Evolutionary conservation across 2,797 vertebrate species (phyloP).

Genomic region (Menidia menidia): DNA sequence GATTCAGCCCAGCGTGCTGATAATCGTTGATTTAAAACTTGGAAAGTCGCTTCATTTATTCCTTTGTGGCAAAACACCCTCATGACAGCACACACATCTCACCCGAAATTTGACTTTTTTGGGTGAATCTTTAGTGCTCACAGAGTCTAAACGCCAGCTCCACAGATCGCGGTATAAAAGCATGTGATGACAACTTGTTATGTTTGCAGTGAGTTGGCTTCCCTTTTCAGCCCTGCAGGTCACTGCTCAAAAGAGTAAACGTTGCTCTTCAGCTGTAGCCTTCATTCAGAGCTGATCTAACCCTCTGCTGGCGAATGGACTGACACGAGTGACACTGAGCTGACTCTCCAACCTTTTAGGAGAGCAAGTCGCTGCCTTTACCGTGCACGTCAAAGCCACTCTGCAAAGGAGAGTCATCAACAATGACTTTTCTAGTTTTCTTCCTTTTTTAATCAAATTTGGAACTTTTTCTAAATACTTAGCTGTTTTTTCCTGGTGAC

Average conservation of each 20-base stretch:
- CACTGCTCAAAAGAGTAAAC: not conserved
- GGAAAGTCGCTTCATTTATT: no score
- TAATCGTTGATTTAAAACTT: no score
- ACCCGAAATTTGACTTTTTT: no score
- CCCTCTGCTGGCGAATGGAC: not conserved
- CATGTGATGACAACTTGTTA: not conserved
- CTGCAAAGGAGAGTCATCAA: not conserved
- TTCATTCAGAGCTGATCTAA: slow-evolving; percentile 7
- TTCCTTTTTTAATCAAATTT: not conserved
- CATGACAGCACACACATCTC: no score
- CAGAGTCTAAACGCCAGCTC: no score
- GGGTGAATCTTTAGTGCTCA: no score
- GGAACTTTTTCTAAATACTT: not conserved
- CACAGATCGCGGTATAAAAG: no score
- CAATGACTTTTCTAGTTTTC: not conserved
- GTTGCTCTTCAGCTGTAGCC: not conserved
- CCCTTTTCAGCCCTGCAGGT: not conserved
- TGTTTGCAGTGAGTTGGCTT: not conserved
- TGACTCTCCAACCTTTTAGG: not conserved
- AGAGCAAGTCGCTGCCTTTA: slow-evolving; percentile 1
- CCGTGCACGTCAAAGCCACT: not conserved
- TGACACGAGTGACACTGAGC: not conserved
- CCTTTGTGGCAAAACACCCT: no score
- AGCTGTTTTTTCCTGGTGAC: not conserved
- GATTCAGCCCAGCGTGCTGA: no score